Base-by-base conservation (phyloP, 2,888 invertebrate genomes). In the Fragum sueziense region DNA sequence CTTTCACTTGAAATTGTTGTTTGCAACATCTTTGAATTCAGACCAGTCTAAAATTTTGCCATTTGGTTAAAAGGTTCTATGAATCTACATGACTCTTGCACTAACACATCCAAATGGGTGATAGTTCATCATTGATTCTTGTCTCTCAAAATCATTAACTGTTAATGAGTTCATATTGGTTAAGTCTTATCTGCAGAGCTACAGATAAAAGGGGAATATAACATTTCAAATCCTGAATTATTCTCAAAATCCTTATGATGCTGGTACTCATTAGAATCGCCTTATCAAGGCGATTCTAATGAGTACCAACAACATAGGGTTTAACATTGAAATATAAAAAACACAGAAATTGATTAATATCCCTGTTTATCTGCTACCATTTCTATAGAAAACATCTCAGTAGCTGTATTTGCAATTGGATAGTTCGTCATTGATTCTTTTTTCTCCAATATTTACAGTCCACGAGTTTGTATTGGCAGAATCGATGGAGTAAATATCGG, bases 401-500 rank as follows among this genome's bases (percentile, higher is more conserved):
- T 65, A 34, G 33, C 34, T 65, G 37, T 17, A 41, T 47, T 47
- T 14, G 17, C 47, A 1, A 65, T 65, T 62, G 62, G 25, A 62
- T n/a, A n/a, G n/a, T 62, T 11, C 62, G 0, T 31, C 62, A 62
- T 62, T 65, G 65, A 65, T 65, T 65, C 65, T n/a, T 61, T 33
- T 65, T 65, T 37, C 65, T 65, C 65, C 65, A 65, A 65, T 65
- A 65, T 65, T 65, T 65, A 25, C 65, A 65, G 65, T 41, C 65
- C 65, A 9, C 7, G 41, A 41, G 37, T 41, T 37, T 41, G 22
- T 65, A 31, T 37, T 65, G 34, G 22, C 41, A 25, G 65, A 74
- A 74, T 74, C 67, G 41, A 74, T 74, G 74, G 29, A 68, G 74
- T 74, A 74, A 68, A 74, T 74, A 74, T 74, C 57, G 74, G n/a